Evolutionary conservation across 2,888 invertebrate genomes (phyloP).

Genomic region (Balanococcus diminutus): DNA sequence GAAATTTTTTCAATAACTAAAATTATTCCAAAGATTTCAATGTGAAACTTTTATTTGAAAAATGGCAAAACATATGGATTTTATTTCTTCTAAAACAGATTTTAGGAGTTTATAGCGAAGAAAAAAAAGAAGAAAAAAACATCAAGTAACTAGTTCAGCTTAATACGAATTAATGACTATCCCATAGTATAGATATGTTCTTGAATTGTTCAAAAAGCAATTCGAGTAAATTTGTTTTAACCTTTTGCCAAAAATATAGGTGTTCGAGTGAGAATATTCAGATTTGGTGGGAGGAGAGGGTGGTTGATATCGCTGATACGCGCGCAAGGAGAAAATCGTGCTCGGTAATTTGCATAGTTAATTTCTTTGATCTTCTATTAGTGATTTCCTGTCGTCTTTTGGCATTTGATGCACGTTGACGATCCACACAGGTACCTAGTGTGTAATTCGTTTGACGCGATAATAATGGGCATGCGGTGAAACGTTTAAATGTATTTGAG

Average conservation of each 20-base stretch:
- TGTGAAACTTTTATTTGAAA: too few relatives aligned
- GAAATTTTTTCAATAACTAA: too few relatives aligned
- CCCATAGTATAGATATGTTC: too few relatives aligned
- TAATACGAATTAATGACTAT: too few relatives aligned
- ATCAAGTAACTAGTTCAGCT: too few relatives aligned
- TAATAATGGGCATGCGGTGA: neutral
- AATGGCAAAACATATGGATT: too few relatives aligned
- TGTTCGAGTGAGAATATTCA: neutral
- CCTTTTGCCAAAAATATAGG: neutral
- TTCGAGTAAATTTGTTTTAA: too few relatives aligned
- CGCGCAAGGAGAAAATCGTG: conserved; percentile 5
- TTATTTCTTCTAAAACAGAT: too few relatives aligned
- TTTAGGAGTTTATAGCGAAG: too few relatives aligned
- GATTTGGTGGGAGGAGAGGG: neutral
- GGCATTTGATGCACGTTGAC: neutral
- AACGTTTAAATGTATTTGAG: neutral
- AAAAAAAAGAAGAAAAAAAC: too few relatives aligned
- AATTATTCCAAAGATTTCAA: too few relatives aligned
- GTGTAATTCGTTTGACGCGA: neutral
- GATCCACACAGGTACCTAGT: neutral
- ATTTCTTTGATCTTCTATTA: conserved; percentile 13
- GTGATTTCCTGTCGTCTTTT: conserved; percentile 35
- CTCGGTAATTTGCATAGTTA: neutral
- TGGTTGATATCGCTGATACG: neutral
- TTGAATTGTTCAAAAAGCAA: too few relatives aligned